phyloP scores from a whole-genome alignment of 1,140 invertebrate genomes.

The Drosophila lini region DNA sequence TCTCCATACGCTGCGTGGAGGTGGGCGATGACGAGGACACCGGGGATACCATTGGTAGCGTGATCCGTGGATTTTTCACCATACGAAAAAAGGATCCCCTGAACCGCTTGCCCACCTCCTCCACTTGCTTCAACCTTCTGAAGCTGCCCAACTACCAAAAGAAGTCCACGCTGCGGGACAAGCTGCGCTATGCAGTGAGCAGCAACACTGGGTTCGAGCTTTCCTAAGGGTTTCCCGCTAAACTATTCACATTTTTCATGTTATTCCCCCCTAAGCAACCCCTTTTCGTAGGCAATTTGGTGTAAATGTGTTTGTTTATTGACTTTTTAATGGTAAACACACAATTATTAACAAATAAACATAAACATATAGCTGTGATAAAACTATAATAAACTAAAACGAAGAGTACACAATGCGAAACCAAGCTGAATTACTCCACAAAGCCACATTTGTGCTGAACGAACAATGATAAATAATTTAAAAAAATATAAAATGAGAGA shows the following conservation, averaged over 20 bases:
- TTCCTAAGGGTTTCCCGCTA: slow-evolving; percentile 87
- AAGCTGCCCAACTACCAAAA: slow-evolving; percentile 99
- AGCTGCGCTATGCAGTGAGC: slow-evolving; percentile 98
- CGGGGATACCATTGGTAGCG: slow-evolving; percentile 88
- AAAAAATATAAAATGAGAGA: slow-evolving; percentile 8
- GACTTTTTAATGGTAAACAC: slow-evolving; percentile 31
- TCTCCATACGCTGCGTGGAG: slow-evolving; percentile 99
- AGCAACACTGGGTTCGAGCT: slow-evolving; percentile 99
- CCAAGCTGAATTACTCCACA: slow-evolving; percentile 60
- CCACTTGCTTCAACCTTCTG: slow-evolving; percentile 99
- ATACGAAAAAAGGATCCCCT: slow-evolving; percentile 98
- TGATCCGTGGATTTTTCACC: slow-evolving; percentile 98
- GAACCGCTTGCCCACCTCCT: slow-evolving; percentile 98
- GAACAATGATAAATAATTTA: background rate
- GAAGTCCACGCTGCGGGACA: slow-evolving; percentile 96
- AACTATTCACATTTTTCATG: slow-evolving; percentile 3
- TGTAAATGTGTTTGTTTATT: slow-evolving; percentile 29
- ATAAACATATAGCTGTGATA: slow-evolving; percentile 83
- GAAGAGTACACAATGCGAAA: slow-evolving; percentile 61
- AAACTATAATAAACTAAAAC: slow-evolving; percentile 70
- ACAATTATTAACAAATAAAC: slow-evolving; percentile 65
- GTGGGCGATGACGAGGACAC: slow-evolving; percentile 99
- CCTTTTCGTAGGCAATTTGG: slow-evolving; percentile 23
- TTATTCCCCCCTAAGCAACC: slow-evolving; percentile 6
- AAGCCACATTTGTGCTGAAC: slow-evolving; percentile 40